Evolutionary conservation across 2,113 vertebrate genomes (phyloP).

Genomic region (Pedetes capensis): DNA sequence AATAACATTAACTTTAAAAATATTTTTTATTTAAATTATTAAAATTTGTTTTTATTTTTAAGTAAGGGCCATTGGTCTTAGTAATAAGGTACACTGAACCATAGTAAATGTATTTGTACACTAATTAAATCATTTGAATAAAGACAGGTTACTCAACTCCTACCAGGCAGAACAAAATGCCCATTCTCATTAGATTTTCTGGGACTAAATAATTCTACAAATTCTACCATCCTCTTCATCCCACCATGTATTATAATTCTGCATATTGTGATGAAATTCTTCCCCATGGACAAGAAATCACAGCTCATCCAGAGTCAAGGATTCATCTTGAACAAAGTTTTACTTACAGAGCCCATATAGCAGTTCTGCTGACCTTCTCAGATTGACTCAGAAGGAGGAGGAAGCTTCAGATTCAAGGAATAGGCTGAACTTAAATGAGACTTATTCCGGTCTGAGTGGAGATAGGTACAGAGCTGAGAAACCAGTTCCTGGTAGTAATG

Average conservation of each 20-base stretch:
- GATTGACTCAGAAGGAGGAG: neutral
- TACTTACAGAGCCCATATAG: constrained; percentile 63
- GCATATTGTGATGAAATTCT: neutral
- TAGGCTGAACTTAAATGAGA: neutral
- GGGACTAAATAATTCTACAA: neutral
- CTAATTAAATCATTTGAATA: neutral
- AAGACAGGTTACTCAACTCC: neutral
- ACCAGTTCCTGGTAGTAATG: neutral
- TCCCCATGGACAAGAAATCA: neutral
- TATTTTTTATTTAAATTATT: too few relatives aligned
- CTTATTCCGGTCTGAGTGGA: neutral
- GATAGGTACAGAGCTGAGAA: neutral
- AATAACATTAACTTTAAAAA: too few relatives aligned
- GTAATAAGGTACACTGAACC: neutral
- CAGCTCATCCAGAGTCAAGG: neutral
- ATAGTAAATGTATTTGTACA: neutral
- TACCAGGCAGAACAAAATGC: neutral
- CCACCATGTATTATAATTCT: neutral
- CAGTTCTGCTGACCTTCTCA: neutral
- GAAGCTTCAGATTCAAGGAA: neutral
- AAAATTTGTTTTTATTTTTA: constrained; percentile 11
- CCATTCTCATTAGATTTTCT: neutral
- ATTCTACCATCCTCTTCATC: neutral
- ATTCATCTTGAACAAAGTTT: neutral
- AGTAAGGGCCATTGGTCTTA: neutral